phyloP scores from a whole-genome alignment of 2,113 vertebrate species.

The Haliaeetus leucogaster region DNA sequence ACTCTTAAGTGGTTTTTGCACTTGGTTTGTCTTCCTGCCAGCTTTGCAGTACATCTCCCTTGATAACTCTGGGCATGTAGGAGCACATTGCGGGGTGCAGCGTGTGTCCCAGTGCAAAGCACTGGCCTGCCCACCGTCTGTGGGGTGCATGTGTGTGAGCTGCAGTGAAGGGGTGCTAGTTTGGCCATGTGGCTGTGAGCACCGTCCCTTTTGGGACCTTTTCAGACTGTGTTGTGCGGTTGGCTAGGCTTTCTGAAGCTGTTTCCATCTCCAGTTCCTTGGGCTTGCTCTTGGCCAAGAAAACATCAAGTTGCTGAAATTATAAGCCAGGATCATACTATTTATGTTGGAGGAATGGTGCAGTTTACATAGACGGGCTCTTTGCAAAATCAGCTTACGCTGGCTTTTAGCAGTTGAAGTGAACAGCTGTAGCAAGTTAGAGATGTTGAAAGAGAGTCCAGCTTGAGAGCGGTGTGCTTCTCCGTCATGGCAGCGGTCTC shows the following conservation, averaged over 20 bases:
- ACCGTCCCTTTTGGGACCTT: background rate
- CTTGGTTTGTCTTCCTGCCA: background rate
- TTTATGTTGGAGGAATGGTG: conserved; percentile 13
- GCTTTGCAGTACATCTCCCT: background rate
- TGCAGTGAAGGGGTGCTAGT: background rate
- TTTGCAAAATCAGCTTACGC: conserved; percentile 44
- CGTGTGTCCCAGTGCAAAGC: fast-evolving
- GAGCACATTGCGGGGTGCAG: background rate
- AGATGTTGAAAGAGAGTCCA: conserved; percentile 10
- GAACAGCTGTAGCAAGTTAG: conserved; percentile 53
- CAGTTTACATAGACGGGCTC: background rate
- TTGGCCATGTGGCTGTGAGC: background rate
- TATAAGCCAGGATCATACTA: background rate
- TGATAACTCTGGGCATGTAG: background rate
- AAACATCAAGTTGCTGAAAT: conserved; percentile 51
- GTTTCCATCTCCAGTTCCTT: conserved; percentile 41
- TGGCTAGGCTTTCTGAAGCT: background rate
- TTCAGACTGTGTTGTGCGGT: background rate
- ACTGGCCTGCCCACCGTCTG: fast-evolving
- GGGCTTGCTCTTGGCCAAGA: conserved; percentile 43
- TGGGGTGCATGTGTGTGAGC: background rate
- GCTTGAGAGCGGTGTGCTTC: background rate
- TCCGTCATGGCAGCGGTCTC: fast-evolving
- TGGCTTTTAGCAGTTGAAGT: conserved; percentile 22
- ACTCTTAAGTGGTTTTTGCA: background rate